Base-by-base conservation (phyloP, 2,888 invertebrate species). In the Cheilosia vulpina region DNA sequence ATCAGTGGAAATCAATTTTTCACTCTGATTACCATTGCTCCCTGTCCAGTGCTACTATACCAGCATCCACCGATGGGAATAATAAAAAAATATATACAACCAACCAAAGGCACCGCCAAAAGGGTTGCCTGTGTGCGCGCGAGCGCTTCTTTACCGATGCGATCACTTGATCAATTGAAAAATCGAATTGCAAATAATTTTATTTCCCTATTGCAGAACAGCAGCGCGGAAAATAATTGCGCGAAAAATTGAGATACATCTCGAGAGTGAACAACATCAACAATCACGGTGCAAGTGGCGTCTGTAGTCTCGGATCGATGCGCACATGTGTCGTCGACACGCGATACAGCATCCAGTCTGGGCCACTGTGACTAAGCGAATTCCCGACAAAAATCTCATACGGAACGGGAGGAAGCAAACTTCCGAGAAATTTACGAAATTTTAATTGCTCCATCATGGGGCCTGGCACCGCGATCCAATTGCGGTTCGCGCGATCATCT, bases 171-270 rank as follows among this genome's bases (percentile, higher is more conserved):
- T 84, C 79, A 80, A 84, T 79, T 80, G 84, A 80, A 76, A 80
- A 85, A 85, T 84, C 71, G 80, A 85, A 72, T 84, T 84, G 76
- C 66, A 76, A 72, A 57, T 71, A 71, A 79, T 81, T 66, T 75
- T 41, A 69, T 68, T 58, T 83, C 78, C 82, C 71, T 72, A 72
- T 71, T 62, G 24, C 73, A 27, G 53, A 24, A 71, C 27, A 41
- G 34, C 27, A 7, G 27, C n/a, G n/a, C 34, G 24, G 27, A 19
- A 43, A 72, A 63, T 85, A 85, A 85, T 85, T 81, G 81, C 81
- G 81, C 85, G 85, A 85, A 85, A 85, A 81, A 85, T 85, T 81
- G 85, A 85, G 85, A 81, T 85, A 66, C 85, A 85, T 81, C 76
- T 72, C 17, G 17, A 57, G 62, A 71, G 45, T 52, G 83, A 82